A percentile compares a stretch with the other conserved stretches of the same genome.
Evolutionary conservation across 2,797 vertebrate species (phyloP).

Genomic region (Merluccius polli): DNA sequence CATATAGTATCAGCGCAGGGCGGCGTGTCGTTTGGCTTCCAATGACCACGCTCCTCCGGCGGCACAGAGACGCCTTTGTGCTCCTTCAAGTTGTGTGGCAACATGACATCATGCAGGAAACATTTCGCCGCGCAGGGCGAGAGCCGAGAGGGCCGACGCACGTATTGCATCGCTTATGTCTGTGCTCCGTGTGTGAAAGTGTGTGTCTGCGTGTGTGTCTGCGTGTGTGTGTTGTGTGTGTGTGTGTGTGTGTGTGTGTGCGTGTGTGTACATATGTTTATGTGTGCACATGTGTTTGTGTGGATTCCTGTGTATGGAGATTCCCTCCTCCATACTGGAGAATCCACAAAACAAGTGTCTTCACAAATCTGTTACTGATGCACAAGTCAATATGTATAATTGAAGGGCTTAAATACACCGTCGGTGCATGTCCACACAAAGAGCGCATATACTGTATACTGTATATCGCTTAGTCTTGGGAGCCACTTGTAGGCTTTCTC

Average conservation of each 20-base stretch:
- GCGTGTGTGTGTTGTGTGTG: not conserved
- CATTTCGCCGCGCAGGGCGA: not conserved
- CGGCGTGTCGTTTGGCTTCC: not conserved
- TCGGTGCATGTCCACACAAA: not conserved
- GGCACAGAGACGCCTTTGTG: slow-evolving; percentile 6
- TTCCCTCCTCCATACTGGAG: not conserved
- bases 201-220: not conserved
- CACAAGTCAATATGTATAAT: not conserved
- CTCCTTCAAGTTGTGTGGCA: slow-evolving; percentile 4
- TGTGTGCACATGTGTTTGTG: not conserved
- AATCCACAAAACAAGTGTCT: not conserved
- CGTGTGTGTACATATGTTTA: not conserved
- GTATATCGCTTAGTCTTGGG: not conserved
- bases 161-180: slow-evolving; percentile 4
- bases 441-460: too few species aligned
- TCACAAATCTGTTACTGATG: not conserved
- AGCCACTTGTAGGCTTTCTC: not conserved
- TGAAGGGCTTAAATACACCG: not conserved
- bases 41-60: not conserved
- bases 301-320: not conserved
- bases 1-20: not conserved
- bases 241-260: not conserved
- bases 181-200: not conserved
- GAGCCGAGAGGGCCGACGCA: not conserved
- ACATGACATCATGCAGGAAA: slow-evolving; percentile 5